These are phyloP conservation scores for Aphaenogaster rudis DNA, from an alignment of 1,140 invertebrate genomes.

Conservation along the genomic window DNA sequence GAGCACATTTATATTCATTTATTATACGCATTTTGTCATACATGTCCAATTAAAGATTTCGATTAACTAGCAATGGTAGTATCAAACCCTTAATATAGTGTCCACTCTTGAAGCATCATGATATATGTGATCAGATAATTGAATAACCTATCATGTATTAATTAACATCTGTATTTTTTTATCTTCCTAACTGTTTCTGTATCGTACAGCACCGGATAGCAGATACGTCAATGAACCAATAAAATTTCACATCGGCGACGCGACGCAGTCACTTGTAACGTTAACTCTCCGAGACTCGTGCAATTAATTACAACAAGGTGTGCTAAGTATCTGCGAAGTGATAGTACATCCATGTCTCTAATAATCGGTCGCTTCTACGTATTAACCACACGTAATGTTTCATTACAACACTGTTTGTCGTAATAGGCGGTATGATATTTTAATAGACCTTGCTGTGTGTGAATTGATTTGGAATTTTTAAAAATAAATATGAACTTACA, in stretches of 20 bases:
- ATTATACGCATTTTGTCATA: not conserved
- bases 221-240: constrained; percentile 17
- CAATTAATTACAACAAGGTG: constrained; percentile 47
- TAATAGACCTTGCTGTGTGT: not conserved
- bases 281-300: not conserved
- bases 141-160: constrained; percentile 27
- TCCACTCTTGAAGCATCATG: not conserved
- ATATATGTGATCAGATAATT: constrained; percentile 6
- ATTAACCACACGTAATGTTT: constrained; percentile 4
- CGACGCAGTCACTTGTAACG: constrained; percentile 2
- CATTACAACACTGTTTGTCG: constrained; percentile 3
- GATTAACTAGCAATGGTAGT: not conserved
- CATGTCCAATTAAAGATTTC: not conserved
- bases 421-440: not conserved
- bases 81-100: not conserved
- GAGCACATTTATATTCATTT: not conserved
- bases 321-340: constrained; percentile 36
- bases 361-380: constrained; percentile 8
- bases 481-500: not conserved
- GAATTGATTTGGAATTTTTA: not conserved
- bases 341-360: constrained; percentile 30
- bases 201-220: not conserved
- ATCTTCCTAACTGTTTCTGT: not conserved
- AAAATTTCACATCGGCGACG: constrained; percentile 4
- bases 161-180: constrained; percentile 19